Evolutionary conservation across 2,113 vertebrate genomes (phyloP), one percentile per base, ranked within the genome.

Genomic region (Felis chaus): DNA sequence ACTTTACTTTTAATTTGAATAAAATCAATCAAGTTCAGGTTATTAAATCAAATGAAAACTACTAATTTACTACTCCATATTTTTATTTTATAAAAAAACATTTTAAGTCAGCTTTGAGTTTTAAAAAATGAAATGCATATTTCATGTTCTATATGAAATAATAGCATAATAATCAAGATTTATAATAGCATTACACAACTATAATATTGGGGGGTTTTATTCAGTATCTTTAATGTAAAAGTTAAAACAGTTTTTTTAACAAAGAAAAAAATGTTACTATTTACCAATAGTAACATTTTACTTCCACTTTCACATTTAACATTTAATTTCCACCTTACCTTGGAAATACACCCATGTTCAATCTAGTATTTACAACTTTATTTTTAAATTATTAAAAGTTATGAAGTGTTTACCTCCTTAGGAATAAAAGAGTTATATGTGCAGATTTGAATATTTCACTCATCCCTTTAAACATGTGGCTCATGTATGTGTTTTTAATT

Each of bases 1-100:
- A 74, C 3, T 82, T 76, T 81, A 69, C n/a, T 93, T 86, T 86
- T 87, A 61, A 94, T 88, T 83, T 91, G 31, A n/a, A 33, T 93
- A 82, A 87, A 97, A 93, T 86, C 45, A 78, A 68, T 87, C 57
- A 82, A 81, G 15, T 83, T 25, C 10, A 84, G 3, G 29, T 66
- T 69, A 63, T 66, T 94, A 71, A 78, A 50, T 76, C 12, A 15
- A 53, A 41, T 85, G 12, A 69, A 96, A 55, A 74, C 39, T 79
- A 63, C 23, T 36, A 36, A 85, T 91, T 80, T 66, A 82, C n/a
- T 89, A 65, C 16, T 61, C 1, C 0, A 31, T 45, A 85, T 50
- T 81, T 88, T 68, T 39, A 65, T 78, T 87, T 78, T 78, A 69
- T 36, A 41, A 74, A 94, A 90, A 88, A 21, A 29, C 2, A 71